A percentile compares a stretch with the other conserved stretches of the same genome.
phyloP scores from a whole-genome alignment of 1,140 invertebrate genomes.

The Cardiocondyla obscurior region DNA sequence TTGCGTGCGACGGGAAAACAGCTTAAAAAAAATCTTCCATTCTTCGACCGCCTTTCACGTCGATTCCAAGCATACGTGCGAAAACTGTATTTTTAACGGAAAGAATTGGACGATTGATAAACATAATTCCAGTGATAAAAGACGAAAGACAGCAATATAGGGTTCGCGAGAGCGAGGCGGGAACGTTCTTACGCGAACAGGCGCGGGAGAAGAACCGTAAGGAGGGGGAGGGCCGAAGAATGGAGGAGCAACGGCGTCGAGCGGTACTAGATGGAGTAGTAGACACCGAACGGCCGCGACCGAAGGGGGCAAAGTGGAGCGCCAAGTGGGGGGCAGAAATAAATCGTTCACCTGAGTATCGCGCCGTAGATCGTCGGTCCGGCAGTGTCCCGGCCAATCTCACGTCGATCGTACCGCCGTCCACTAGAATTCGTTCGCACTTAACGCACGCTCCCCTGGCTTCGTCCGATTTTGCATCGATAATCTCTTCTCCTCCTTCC shows the following conservation, averaged over 20 bases:
- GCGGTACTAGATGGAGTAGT: neutral
- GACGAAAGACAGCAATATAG: neutral
- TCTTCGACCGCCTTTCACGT: neutral
- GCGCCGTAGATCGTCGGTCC: slow-evolving; percentile 47
- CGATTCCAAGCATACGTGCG: too few species aligned
- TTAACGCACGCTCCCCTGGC: neutral
- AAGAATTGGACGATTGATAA: neutral
- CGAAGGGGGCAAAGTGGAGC: slow-evolving; percentile 53
- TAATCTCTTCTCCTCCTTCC: neutral
- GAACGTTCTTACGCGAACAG: slow-evolving; percentile 14
- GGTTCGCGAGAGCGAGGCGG: neutral
- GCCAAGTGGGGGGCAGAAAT: slow-evolving; percentile 77
- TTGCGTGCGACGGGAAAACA: neutral
- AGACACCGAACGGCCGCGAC: neutral
- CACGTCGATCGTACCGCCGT: slow-evolving; percentile 71
- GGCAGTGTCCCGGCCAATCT: slow-evolving; percentile 77
- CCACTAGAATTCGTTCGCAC: slow-evolving; percentile 25
- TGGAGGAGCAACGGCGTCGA: slow-evolving; percentile 1
- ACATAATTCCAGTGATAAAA: too few species aligned
- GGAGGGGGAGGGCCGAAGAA: slow-evolving; percentile 49
- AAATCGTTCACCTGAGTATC: slow-evolving; percentile 81
- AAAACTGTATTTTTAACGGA: neutral
- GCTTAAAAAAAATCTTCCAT: neutral
- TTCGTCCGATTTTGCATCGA: neutral
- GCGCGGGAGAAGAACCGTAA: slow-evolving; percentile 44